phyloP scores from a whole-genome alignment of 2,113 vertebrate genomes.

The Rattus rattus region DNA sequence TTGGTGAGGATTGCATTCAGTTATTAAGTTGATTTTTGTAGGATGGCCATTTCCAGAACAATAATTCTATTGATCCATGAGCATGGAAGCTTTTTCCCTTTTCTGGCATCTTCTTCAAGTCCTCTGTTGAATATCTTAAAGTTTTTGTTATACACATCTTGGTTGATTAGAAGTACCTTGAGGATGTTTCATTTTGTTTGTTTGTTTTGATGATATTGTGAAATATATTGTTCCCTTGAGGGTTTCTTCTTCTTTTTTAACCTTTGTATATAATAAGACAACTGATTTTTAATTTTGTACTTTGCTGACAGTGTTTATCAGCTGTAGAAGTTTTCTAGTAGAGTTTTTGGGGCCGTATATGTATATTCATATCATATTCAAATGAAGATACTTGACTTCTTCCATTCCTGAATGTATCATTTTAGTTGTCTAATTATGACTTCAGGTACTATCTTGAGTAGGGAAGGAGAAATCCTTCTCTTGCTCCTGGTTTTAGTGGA shows the following conservation, averaged over 20 bases:
- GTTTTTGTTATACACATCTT: not conserved
- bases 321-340: not conserved
- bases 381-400: not conserved
- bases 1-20: not conserved
- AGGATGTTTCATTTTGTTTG: not conserved
- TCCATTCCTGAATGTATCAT: not conserved
- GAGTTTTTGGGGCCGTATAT: not conserved
- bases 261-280: not conserved
- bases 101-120: not conserved
- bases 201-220: not conserved
- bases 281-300: not conserved
- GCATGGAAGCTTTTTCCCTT: not conserved
- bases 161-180: not conserved
- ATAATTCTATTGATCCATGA: not conserved
- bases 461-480: not conserved
- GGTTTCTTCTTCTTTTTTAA: not conserved
- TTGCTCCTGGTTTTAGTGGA: not conserved
- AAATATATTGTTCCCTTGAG: not conserved
- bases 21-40: not conserved
- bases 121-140: not conserved
- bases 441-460: not conserved
- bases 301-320: not conserved
- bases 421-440: not conserved
- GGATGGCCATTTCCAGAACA: not conserved
- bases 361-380: not conserved